These are phyloP conservation scores for Condylura cristata DNA, from an alignment of 2,113 vertebrate genomes.

Conservation along the genomic window DNA sequence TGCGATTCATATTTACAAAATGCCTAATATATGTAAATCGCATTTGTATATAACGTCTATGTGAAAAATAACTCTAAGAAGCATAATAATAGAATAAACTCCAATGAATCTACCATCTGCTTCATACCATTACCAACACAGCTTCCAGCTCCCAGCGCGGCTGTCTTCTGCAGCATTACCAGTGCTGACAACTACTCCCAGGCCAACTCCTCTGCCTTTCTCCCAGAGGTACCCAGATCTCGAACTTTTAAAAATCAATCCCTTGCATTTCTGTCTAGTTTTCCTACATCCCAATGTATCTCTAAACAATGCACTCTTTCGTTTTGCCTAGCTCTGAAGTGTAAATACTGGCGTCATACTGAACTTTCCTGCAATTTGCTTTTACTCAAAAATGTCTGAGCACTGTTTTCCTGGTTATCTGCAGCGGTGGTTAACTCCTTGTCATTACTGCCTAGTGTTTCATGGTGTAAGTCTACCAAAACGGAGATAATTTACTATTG, in stretches of 20 bases:
- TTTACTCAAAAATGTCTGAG: slow-evolving; percentile 14
- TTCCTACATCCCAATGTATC: not conserved
- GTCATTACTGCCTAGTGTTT: not conserved
- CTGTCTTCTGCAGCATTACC: no score
- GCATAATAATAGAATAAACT: slow-evolving; percentile 15
- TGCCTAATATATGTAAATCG: not conserved
- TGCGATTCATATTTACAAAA: not conserved
- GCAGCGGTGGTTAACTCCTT: not conserved
- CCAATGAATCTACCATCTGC: not conserved
- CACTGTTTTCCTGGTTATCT: not conserved
- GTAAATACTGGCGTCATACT: not conserved
- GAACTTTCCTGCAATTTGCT: not conserved
- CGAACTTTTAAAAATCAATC: not conserved
- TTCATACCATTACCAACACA: not conserved
- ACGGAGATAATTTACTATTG: not conserved
- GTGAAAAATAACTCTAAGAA: slow-evolving; percentile 7
- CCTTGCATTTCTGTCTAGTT: not conserved
- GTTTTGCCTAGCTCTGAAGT: slow-evolving; percentile 1
- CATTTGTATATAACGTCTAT: slow-evolving; percentile 20
- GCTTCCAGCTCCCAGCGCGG: no score
- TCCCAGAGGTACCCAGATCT: not conserved
- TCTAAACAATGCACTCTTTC: not conserved
- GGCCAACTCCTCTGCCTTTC: not conserved
- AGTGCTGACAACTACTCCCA: not conserved
- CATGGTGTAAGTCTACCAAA: not conserved